Evolutionary conservation across 2,888 invertebrate species (phyloP).

Genomic region (Drosophila formosana): DNA sequence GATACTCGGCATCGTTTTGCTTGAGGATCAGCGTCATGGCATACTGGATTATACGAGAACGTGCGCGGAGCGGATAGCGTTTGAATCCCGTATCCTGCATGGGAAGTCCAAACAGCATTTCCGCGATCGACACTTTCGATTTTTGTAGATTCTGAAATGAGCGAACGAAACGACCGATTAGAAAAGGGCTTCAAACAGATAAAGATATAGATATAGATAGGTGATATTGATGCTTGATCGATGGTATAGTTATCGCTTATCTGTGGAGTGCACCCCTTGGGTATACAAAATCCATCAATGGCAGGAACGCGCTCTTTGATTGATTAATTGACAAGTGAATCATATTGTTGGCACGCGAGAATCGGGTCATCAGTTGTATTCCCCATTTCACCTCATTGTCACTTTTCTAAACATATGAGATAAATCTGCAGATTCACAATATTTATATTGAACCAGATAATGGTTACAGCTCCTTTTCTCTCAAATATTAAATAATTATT

Average conservation of each 20-base stretch:
- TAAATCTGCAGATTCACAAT: too few relatives aligned
- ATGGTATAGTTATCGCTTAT: constrained; percentile 21
- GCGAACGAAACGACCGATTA: constrained; percentile 21
- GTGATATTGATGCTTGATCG: constrained; percentile 10
- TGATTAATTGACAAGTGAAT: constrained; percentile 24
- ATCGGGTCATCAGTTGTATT: background rate
- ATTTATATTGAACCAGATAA: too few relatives aligned
- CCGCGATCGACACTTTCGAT: constrained; percentile 93
- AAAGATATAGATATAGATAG: background rate
- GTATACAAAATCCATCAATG: constrained; percentile 7
- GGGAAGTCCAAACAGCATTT: constrained; percentile 96
- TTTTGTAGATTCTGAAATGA: constrained; percentile 90
- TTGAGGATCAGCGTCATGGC: constrained; percentile 95
- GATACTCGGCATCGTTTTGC: constrained; percentile 91
- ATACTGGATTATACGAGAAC: constrained; percentile 94
- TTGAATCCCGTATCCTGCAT: constrained; percentile 96
- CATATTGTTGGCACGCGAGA: background rate
- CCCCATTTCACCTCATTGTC: background rate
- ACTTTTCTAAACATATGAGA: too few relatives aligned
- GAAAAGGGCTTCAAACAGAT: constrained; percentile 4
- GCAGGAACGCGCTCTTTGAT: background rate
- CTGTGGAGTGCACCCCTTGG: constrained; percentile 18
- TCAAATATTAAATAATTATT: too few relatives aligned
- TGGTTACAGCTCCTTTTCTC: too few relatives aligned
- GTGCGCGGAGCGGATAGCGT: constrained; percentile 92